Evolutionary conservation across 1,140 invertebrate species (phyloP).

Genomic region (Pseudachorutes palmiensis): DNA sequence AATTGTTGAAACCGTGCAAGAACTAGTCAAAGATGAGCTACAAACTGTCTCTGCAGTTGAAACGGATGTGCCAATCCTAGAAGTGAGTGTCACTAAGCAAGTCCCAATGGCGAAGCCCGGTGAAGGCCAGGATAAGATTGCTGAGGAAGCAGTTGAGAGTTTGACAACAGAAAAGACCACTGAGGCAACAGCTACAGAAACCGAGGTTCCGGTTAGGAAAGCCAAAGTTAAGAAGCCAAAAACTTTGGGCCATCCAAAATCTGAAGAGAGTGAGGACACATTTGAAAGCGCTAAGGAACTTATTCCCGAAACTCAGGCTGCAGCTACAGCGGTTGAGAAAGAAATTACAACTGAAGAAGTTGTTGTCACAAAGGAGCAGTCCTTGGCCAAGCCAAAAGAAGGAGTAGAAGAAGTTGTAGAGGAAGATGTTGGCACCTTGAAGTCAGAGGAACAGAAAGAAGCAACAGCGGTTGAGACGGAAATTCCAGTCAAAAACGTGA

Average conservation of each 20-base stretch:
- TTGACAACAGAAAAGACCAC: neutral
- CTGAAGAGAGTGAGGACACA: neutral
- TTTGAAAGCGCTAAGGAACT: neutral
- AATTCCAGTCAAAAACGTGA: neutral
- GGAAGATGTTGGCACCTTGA: neutral
- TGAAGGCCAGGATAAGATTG: conserved; percentile 9
- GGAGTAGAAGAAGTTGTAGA: neutral
- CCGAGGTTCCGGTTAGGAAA: neutral
- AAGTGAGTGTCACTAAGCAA: neutral
- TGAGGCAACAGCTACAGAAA: neutral
- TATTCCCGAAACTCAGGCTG: neutral
- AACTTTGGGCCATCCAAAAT: neutral
- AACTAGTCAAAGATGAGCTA: no score
- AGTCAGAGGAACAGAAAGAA: neutral
- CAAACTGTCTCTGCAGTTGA: no score
- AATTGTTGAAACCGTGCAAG: no score
- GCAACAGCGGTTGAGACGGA: conserved; percentile 12
- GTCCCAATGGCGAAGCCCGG: neutral
- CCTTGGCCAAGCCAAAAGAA: neutral
- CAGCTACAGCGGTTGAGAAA: neutral
- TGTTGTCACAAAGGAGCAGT: neutral
- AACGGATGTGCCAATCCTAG: neutral
- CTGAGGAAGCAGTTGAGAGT: neutral
- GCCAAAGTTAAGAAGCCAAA: neutral
- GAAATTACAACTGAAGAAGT: neutral